A percentile compares a stretch with the other conserved stretches of the same genome.
These are phyloP conservation scores for Nephrotoma guestfalica DNA, from an alignment of 2,888 invertebrate species.

Conservation along the genomic window DNA sequence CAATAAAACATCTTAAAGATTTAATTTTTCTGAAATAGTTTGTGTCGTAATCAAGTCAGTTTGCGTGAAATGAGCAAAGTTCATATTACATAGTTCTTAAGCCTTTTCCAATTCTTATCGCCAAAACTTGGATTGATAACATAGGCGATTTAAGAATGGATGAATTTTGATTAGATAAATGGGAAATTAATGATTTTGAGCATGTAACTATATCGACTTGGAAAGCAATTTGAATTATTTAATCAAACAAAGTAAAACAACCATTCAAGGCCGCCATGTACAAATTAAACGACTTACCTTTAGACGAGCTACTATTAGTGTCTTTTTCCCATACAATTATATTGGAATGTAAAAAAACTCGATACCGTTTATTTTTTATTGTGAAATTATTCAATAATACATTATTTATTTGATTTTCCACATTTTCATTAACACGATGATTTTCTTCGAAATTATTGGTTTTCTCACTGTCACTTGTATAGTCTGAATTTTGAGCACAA, in stretches of 20 bases:
- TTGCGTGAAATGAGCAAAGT: not conserved
- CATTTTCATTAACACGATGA: not conserved
- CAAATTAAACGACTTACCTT: not conserved
- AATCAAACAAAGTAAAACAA: not conserved
- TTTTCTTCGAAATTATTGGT: not conserved
- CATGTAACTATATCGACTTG: not conserved
- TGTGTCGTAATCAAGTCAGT: constrained; percentile 1
- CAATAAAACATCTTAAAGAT: not conserved
- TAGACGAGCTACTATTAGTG: constrained; percentile 20
- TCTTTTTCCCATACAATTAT: constrained; percentile 48
- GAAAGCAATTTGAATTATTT: not conserved
- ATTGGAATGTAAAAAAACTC: constrained; percentile 45
- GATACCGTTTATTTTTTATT: constrained; percentile 43
- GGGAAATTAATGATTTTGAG: not conserved
- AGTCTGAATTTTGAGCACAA: not conserved
- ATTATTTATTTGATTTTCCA: constrained; percentile 13
- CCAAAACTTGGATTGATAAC: not conserved
- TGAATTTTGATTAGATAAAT: not conserved
- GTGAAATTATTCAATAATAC: constrained; percentile 40
- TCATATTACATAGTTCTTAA: not conserved
- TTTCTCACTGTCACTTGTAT: not conserved
- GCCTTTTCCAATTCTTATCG: not conserved
- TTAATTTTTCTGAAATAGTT: not conserved
- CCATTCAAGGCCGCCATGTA: not conserved
- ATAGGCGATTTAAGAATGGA: not conserved